Evolutionary conservation across 2,888 invertebrate species (phyloP), one percentile per base, ranked within the genome.

Genomic region (Trimorus sp.): DNA sequence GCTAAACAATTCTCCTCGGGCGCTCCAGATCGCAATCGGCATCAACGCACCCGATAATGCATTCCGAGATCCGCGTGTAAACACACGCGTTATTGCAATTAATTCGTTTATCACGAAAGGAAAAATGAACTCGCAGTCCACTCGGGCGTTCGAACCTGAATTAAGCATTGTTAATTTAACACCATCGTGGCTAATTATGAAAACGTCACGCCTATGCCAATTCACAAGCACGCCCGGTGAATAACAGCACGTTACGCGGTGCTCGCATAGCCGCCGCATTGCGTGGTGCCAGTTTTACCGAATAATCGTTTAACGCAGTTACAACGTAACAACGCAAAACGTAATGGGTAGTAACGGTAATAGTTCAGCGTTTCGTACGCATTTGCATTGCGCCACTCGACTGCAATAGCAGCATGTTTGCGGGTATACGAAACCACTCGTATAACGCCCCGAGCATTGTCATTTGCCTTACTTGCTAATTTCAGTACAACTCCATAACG

Each of bases 391-490:
- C 69, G 70, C 73, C 73, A 66, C 77, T 77, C 56, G 79, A 79
- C 80, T 83, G 83, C 83, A 83, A 79, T 79, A 79, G 83, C 79
- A 83, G 70, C 70, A 78, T 79, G 83, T 83, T 83, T 81, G 83
- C 73, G 81, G 78, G 81, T 83, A 79, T 76, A 81, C 83, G 83
- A 80, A 83, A 78, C 75, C 83, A 73, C 83, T 83, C 75, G 76
- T 78, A 79, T 76, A 83, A 81, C 79, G 83, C 83, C 83, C 79
- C 76, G 79, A 83, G 83, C 75, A 83, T 80, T 83, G 83, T 83
- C 83, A 83, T 78, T 83, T 80, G 80, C 80, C 80, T 83, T 80
- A 80, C 80, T 80, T 83, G 83, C 83, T 80, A 80, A 83, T 83
- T 80, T 80, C 83, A 74, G 75, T 78, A 80, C 83, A 83, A 80